A percentile compares a stretch with the other conserved stretches of the same genome.
phyloP scores from a whole-genome alignment of 2,888 invertebrate species.

The Athetis lepigone region DNA sequence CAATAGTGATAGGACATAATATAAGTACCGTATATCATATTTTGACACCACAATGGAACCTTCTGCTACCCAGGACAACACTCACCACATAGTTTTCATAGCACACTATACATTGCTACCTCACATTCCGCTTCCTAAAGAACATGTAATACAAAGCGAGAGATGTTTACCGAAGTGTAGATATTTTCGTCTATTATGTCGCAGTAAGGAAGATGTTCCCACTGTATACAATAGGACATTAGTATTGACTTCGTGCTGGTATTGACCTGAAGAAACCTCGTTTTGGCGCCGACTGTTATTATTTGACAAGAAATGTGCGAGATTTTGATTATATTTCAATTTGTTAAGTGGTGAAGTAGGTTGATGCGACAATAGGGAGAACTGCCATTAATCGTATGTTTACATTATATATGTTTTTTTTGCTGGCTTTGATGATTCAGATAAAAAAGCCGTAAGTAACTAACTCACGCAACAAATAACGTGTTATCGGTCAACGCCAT shows the following conservation, averaged over 20 bases:
- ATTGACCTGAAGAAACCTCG: conserved; percentile 59
- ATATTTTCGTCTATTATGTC: conserved; percentile 24
- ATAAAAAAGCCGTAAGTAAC: too few species aligned
- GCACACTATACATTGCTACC: conserved; percentile 41
- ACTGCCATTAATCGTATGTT: too few species aligned
- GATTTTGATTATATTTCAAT: conserved; percentile 9
- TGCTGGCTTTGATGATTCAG: too few species aligned
- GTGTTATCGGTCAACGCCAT: too few species aligned
- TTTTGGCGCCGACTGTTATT: conserved; percentile 42
- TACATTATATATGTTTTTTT: too few species aligned
- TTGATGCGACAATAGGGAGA: not conserved
- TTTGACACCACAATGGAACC: conserved; percentile 58
- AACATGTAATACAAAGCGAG: conserved; percentile 21
- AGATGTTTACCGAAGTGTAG: conserved; percentile 30
- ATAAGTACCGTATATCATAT: conserved; percentile 65
- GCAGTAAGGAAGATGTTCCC: conserved; percentile 48
- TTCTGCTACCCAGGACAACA: conserved; percentile 39
- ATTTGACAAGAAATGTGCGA: conserved; percentile 36
- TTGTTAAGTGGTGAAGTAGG: not conserved
- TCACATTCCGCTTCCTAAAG: conserved; percentile 1
- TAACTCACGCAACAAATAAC: too few species aligned
- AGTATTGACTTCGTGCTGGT: conserved; percentile 58
- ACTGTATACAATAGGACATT: conserved; percentile 61
- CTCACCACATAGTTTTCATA: conserved; percentile 13
- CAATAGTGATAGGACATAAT: conserved; percentile 66